Evolutionary conservation across 2,797 vertebrate genomes (phyloP).

Genomic region (Cottoperca gobio): DNA sequence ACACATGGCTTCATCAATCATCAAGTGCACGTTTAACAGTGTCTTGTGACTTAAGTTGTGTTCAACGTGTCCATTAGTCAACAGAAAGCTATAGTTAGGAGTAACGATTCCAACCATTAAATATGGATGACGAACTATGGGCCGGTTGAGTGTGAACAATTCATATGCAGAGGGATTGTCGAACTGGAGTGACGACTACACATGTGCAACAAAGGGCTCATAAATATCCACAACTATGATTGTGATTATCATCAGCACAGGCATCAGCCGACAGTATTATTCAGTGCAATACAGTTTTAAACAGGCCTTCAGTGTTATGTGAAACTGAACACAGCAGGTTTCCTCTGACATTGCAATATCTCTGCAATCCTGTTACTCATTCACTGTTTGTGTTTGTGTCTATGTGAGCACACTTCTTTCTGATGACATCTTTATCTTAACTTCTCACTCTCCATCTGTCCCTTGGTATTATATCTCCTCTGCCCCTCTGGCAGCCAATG

Average conservation of each 20-base stretch:
- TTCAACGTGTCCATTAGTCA: slow-evolving; percentile 69
- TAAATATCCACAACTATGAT: slow-evolving; percentile 64
- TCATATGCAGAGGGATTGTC: slow-evolving; percentile 67
- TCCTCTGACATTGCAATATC: slow-evolving; percentile 36
- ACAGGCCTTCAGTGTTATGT: slow-evolving; percentile 11
- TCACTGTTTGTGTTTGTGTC: slow-evolving; percentile 1
- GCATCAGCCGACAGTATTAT: slow-evolving; percentile 5
- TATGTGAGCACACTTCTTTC: slow-evolving; percentile 18
- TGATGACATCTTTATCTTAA: slow-evolving; percentile 45
- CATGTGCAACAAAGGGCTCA: slow-evolving; percentile 67
- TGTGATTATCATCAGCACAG: slow-evolving; percentile 59
- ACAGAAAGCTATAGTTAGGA: slow-evolving; percentile 68
- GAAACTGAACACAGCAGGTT: slow-evolving; percentile 31
- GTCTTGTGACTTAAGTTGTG: slow-evolving; percentile 47
- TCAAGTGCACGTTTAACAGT: slow-evolving; percentile 45
- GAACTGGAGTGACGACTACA: slow-evolving; percentile 61
- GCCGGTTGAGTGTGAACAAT: slow-evolving; percentile 80
- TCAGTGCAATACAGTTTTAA: slow-evolving; percentile 21
- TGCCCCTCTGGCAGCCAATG: slow-evolving; percentile 23
- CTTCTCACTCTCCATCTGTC: slow-evolving; percentile 52
- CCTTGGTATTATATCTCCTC: slow-evolving; percentile 24
- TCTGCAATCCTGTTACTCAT: background rate
- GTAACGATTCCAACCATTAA: slow-evolving; percentile 74
- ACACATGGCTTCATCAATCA: slow-evolving; percentile 31
- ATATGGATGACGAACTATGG: slow-evolving; percentile 81